Base-by-base conservation (phyloP, 2,888 invertebrate genomes). In the Mongoloraphidia duomilia region DNA sequence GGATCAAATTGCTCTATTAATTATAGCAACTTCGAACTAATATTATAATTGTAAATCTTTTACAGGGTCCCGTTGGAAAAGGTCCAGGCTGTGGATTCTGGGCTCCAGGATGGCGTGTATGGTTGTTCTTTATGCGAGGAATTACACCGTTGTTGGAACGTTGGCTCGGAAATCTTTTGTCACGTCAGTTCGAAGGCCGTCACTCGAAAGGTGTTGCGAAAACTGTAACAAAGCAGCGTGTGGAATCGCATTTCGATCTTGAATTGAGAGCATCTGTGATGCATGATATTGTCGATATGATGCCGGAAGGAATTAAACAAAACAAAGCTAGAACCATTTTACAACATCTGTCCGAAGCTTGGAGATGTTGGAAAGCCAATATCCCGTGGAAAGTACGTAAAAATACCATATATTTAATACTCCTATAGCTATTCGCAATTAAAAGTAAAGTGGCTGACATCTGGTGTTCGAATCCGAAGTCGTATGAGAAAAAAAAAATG, bases 201-300 rank as follows among this genome's bases (percentile, higher is more conserved):
- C 98, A 99, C 69, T 96, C 96, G 0, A 99, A 99, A 70, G 98
- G 97, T 56, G 97, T 99, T 2, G 98, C 98, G 1, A 99, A 99
- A 70, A 99, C 98, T 0, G 98, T 99, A 8, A 99, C 98, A 1
- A 99, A 99, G 65, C 98, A 99, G 70, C 80, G 98, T 59, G 98
- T 99, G 1, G 98, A 99, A 65, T 95, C 95, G 41, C 98, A 99
- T 74, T 99, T 97, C 70, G 98, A 99, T 77, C 75, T 99, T 57
- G 98, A 99, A 68, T 72, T 99, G 62, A 81, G 98, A 57, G 96
- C 96, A 12, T 96, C 96, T 0, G 97, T 89, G 2, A 87, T 88
- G 88, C 84, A 86, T 71, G 98, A 99, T 64, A 99, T 99, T 56
- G 86, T 99, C n/a, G 98, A 99, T 63, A 99, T 99, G 98, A 99